Percentiles rank a stretch among this genome's conserved stretches.
These are phyloP conservation scores for Diabrotica virgifera DNA, from an alignment of 1,140 invertebrate genomes.

Conservation along the genomic window DNA sequence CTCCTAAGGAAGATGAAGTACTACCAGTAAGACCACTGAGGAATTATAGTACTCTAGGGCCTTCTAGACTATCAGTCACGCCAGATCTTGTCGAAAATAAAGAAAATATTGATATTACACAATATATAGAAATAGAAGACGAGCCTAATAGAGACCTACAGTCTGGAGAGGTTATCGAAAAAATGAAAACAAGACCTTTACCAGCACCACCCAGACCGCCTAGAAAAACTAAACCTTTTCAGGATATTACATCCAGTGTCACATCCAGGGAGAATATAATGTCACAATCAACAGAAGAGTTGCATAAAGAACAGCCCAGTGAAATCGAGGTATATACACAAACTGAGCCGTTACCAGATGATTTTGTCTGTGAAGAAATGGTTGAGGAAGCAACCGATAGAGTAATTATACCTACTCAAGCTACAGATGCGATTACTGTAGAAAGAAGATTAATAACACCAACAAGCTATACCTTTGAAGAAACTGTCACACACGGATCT, in stretches of 20 bases:
- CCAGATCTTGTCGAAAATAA: slow-evolving; percentile 47
- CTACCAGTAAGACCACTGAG: slow-evolving; percentile 55
- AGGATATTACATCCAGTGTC: slow-evolving; percentile 43
- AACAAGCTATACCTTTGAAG: slow-evolving; percentile 34
- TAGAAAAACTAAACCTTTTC: slow-evolving; percentile 51
- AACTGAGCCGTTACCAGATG: slow-evolving; percentile 76
- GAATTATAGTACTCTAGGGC: slow-evolving; percentile 67
- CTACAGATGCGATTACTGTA: slow-evolving; percentile 28
- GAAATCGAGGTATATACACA: slow-evolving; percentile 76
- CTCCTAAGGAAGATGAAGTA: slow-evolving; percentile 9
- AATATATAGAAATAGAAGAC: slow-evolving; percentile 62
- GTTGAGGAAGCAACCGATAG: slow-evolving; percentile 38
- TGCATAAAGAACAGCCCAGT: slow-evolving; percentile 46
- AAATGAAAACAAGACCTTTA: slow-evolving; percentile 75
- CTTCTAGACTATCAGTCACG: slow-evolving; percentile 42
- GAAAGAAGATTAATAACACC: slow-evolving; percentile 56
- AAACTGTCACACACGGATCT: slow-evolving; percentile 45
- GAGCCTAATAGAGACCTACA: slow-evolving; percentile 59
- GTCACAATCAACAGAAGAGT: slow-evolving; percentile 7
- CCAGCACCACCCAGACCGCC: slow-evolving; percentile 79
- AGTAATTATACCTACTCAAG: slow-evolving; percentile 32
- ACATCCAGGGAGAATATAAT: slow-evolving; percentile 35
- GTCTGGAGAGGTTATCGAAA: slow-evolving; percentile 68
- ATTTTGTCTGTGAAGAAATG: slow-evolving; percentile 67
- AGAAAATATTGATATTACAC: slow-evolving; percentile 51